Base-by-base conservation (phyloP, 2,888 invertebrate species). In the Athalia cordata region DNA sequence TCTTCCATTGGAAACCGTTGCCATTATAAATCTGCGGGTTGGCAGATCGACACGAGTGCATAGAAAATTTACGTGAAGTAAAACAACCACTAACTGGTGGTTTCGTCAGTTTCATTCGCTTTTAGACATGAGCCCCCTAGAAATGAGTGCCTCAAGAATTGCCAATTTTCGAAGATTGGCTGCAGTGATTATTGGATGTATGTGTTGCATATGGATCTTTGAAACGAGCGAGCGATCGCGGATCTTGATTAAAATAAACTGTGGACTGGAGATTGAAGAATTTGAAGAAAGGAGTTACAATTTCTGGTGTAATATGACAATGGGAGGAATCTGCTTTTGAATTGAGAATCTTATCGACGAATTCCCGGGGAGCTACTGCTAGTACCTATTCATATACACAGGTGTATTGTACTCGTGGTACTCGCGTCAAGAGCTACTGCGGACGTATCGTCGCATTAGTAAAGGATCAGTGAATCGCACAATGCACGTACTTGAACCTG, bases 391-490 rank as follows among this genome's bases (percentile, higher is more conserved):
- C 59, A 72, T 47, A 45, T 7, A 68, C 68, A 47, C 15, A 59
- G 47, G 59, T 72, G 59, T 72, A 72, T 72, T 72, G 72, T 72
- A 59, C 47, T 47, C 68, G 52, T 43, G 72, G 72, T 57, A 49
- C 72, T 59, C 59, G 72, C 59, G 52, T 72, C 72, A 45, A 72
- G 59, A 72, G 72, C 72, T 59, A 72, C 47, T 72, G 59, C 59
- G 57, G 57, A 59, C 57, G 72, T 72, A 72, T 72, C 72, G 72
- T 72, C 72, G 75, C 75, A 57, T 75, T 75, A 74, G 77, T 43
- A 72, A 47, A 75, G 81, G 81, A 82, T 83, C 81, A 80, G 77
- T 77, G 78, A 78, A 67, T 77, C 61, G 72, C 57, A 72, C 79
- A 70, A 78, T 72, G 62, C 78, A 76, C 57, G 68, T 78, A 79